Evolutionary conservation across 2,888 invertebrate genomes (phyloP).

Genomic region (Hipparchia semele): DNA sequence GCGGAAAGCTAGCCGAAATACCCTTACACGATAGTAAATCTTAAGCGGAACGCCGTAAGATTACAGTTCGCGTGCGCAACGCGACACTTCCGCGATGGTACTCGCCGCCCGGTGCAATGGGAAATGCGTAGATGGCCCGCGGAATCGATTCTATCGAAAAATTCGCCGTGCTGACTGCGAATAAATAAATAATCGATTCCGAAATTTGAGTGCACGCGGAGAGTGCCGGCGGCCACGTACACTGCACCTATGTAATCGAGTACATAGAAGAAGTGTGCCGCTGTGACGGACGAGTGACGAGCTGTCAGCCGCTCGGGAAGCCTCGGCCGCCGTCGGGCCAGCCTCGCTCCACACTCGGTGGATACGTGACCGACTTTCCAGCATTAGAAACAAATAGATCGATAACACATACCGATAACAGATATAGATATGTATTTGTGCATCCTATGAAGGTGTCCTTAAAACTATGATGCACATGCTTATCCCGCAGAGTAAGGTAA

Average conservation of each 20-base stretch:
- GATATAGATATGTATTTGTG: conserved; percentile 1
- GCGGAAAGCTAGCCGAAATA: conserved; percentile 42
- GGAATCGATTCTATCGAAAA: conserved; percentile 48
- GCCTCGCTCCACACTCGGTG: conserved; percentile 34
- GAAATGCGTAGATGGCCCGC: conserved; percentile 33
- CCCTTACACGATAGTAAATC: conserved; percentile 25
- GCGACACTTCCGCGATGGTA: conserved; percentile 44
- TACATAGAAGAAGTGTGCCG: conserved; percentile 74
- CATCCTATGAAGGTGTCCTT: neutral
- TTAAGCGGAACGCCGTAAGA: conserved; percentile 24
- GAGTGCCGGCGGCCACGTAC: conserved; percentile 62
- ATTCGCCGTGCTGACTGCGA: conserved; percentile 31
- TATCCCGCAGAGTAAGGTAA: too few relatives aligned
- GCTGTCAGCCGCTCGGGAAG: conserved; percentile 71
- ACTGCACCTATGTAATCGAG: conserved; percentile 51
- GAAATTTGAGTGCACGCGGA: conserved; percentile 61
- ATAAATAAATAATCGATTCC: conserved; percentile 44
- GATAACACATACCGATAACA: conserved; percentile 22
- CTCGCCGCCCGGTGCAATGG: neutral
- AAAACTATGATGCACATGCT: too few relatives aligned
- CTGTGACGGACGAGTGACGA: conserved; percentile 76
- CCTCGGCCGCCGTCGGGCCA: conserved; percentile 58
- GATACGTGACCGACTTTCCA: conserved; percentile 37
- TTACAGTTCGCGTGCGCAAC: conserved; percentile 40
- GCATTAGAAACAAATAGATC: conserved; percentile 39